Evolutionary conservation across 2,888 invertebrate genomes (phyloP).

Genomic region (Apotomis capreana): DNA sequence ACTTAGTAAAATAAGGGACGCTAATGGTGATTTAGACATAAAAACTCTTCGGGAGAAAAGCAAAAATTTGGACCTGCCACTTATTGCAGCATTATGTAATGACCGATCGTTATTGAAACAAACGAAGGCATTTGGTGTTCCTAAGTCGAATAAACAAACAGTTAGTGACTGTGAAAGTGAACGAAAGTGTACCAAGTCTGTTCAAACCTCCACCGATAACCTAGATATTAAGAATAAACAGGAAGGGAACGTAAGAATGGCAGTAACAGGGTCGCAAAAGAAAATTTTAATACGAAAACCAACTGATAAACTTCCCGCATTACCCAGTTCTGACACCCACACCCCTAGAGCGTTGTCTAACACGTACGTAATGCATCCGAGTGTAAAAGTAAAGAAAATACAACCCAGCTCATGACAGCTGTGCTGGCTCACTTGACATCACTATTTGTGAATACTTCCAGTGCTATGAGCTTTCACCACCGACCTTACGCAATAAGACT

Average conservation of each 20-base stretch:
- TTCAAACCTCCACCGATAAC: constrained; percentile 76
- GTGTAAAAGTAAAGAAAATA: constrained; percentile 74
- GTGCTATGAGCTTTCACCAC: constrained; percentile 76
- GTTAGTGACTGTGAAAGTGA: constrained; percentile 77
- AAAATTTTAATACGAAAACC: constrained; percentile 86
- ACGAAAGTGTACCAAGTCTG: constrained; percentile 71
- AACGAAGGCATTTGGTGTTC: constrained; percentile 93
- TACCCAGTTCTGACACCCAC: constrained; percentile 80
- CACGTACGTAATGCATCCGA: constrained; percentile 86
- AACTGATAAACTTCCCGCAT: constrained; percentile 89
- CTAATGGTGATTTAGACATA: constrained; percentile 87
- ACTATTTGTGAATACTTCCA: constrained; percentile 78
- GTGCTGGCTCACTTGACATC: constrained; percentile 38
- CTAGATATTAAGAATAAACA: constrained; percentile 75
- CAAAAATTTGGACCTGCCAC: constrained; percentile 93
- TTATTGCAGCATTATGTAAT: constrained; percentile 96
- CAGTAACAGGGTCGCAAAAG: constrained; percentile 85
- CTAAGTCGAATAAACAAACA: constrained; percentile 82
- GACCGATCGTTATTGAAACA: constrained; percentile 94
- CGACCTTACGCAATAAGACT: constrained; percentile 72
- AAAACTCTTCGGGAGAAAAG: constrained; percentile 93
- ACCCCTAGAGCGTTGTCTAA: constrained; percentile 87
- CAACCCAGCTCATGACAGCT: constrained; percentile 76
- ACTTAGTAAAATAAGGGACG: constrained; percentile 68
- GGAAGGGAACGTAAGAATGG: constrained; percentile 85